Evolutionary conservation across 2,888 invertebrate species (phyloP).

Genomic region (Cosmorhoe ocellata): DNA sequence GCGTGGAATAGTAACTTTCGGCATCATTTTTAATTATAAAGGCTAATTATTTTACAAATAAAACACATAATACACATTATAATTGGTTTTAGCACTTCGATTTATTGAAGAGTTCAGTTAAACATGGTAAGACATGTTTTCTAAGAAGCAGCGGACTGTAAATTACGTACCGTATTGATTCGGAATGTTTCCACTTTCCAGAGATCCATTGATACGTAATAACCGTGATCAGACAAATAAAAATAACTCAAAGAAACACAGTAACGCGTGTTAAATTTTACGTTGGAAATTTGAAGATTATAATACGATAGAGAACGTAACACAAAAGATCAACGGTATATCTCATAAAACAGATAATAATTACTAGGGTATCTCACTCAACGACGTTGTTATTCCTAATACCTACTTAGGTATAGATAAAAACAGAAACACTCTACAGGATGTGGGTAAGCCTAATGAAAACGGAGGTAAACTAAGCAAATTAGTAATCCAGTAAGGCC

Average conservation of each 20-base stretch:
- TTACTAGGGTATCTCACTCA: no score
- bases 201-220: conserved; percentile 36
- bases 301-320: background rate
- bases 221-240: conserved; percentile 29
- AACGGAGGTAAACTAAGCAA: conserved; percentile 24
- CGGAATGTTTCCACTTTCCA: conserved; percentile 27
- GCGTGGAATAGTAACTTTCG: no score
- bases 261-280: background rate
- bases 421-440: conserved; percentile 20
- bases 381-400: background rate
- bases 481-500: conserved; percentile 30
- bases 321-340: background rate
- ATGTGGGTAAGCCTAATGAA: conserved; percentile 24
- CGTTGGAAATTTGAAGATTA: conserved; percentile 3
- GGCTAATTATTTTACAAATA: no score
- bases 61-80: no score
- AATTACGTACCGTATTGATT: conserved; percentile 21
- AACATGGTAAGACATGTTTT: conserved; percentile 16
- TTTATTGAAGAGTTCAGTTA: no score
- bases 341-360: background rate
- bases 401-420: background rate
- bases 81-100: no score
- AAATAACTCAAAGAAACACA: conserved; percentile 18
- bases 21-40: no score
- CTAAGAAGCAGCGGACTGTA: conserved; percentile 34